Percentiles rank a stretch among this genome's conserved stretches.
Conservation (phyloP, 2,797 vertebrate genomes). For the Scolopax rusticola region DNA sequence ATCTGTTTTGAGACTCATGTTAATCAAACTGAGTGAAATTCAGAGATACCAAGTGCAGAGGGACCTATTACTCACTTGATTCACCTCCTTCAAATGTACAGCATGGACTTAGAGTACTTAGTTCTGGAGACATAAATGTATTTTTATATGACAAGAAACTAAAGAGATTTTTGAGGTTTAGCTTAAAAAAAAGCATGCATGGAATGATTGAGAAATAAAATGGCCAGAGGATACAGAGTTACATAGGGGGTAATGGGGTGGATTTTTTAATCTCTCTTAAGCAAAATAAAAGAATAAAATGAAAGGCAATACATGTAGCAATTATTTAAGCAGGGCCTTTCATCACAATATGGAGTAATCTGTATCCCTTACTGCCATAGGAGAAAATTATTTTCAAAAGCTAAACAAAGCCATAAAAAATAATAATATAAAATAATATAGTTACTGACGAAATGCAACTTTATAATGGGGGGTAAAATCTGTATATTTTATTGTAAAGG, state of each 20-base stretch:
- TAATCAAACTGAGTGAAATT: background rate
- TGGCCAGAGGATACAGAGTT: rapidly evolving
- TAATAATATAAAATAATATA: background rate
- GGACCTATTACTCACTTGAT: background rate
- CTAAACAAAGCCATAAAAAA: background rate
- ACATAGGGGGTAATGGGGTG: rapidly evolving
- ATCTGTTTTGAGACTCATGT: background rate
- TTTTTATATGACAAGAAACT: background rate
- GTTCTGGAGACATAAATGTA: background rate
- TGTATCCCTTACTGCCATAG: background rate
- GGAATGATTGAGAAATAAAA: background rate
- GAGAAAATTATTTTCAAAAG: background rate
- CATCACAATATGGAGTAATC: background rate
- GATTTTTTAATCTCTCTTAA: background rate
- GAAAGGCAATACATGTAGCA: background rate
- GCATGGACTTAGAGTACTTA: background rate
- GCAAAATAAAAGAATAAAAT: background rate
- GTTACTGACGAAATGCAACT: background rate
- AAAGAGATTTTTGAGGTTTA: background rate
- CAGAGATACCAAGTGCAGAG: background rate
- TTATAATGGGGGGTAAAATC: background rate
- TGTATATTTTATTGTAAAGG: background rate
- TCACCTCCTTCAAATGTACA: background rate
- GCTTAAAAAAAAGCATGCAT: background rate
- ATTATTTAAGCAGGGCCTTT: background rate